phyloP scores from a whole-genome alignment of 2,888 invertebrate genomes.

The Scrobipalpa costella region DNA sequence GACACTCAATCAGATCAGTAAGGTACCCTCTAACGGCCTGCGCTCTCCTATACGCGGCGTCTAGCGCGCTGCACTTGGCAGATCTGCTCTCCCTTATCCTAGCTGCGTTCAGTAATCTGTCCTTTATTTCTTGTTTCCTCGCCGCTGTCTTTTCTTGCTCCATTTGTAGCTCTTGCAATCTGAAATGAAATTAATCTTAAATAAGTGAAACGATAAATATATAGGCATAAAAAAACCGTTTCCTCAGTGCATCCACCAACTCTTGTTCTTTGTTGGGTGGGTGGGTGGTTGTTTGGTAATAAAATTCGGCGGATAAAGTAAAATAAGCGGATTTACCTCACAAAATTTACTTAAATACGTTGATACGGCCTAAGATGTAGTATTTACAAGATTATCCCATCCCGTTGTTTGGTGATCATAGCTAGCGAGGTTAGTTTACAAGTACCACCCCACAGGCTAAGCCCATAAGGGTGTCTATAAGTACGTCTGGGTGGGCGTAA shows the following conservation, averaged over 20 bases:
- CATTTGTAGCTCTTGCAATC: slow-evolving; percentile 53
- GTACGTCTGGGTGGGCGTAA: too few species aligned
- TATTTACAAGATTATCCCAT: too few species aligned
- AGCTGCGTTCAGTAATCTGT: slow-evolving; percentile 46
- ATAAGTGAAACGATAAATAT: too few species aligned
- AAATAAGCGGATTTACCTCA: too few species aligned
- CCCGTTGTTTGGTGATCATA: too few species aligned
- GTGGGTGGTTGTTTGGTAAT: slow-evolving; percentile 35
- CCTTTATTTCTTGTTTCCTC: slow-evolving; percentile 64
- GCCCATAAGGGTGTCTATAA: too few species aligned
- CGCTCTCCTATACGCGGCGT: slow-evolving; percentile 94
- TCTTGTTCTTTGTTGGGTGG: slow-evolving; percentile 49
- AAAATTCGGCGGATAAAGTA: slow-evolving; percentile 14
- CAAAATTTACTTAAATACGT: too few species aligned
- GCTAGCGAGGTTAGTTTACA: too few species aligned
- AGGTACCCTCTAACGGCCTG: slow-evolving; percentile 97
- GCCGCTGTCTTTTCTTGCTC: slow-evolving; percentile 62
- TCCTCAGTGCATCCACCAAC: slow-evolving; percentile 55
- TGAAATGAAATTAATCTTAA: slow-evolving; percentile 39
- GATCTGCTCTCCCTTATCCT: slow-evolving; percentile 72
- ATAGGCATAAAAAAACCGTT: too few species aligned
- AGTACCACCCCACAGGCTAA: too few species aligned
- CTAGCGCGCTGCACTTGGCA: slow-evolving; percentile 80
- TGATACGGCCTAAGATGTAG: too few species aligned
- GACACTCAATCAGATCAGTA: slow-evolving; percentile 97